Percentiles rank a stretch among this genome's conserved stretches.
Conservation (phyloP, 2,888 invertebrate species). For the Dryocosmus kuriphilus region DNA sequence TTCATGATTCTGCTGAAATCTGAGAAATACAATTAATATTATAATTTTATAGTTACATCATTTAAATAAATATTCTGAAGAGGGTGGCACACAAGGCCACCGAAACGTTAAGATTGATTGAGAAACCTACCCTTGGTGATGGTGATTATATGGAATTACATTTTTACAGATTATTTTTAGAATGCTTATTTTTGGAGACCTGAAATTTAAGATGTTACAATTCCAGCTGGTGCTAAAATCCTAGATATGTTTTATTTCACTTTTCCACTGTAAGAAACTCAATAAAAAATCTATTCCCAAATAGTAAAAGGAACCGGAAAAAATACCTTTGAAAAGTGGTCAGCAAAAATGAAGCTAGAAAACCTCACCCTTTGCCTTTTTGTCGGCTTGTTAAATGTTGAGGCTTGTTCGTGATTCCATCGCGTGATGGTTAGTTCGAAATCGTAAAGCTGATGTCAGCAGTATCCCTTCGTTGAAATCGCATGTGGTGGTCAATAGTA, state of each 20-base stretch:
- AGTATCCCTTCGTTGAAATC: neutral
- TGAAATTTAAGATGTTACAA: too few relatives aligned
- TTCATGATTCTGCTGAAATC: too few relatives aligned
- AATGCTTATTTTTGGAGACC: too few relatives aligned
- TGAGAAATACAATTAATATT: too few relatives aligned
- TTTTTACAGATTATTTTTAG: too few relatives aligned
- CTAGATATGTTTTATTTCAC: neutral
- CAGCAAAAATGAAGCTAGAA: neutral
- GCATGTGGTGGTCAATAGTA: constrained; percentile 1
- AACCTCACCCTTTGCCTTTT: neutral
- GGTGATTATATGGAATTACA: too few relatives aligned
- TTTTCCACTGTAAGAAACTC: neutral
- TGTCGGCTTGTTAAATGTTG: neutral
- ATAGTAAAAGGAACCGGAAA: neutral
- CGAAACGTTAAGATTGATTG: too few relatives aligned
- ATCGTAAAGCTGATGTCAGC: neutral
- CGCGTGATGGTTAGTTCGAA: neutral
- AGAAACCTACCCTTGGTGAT: too few relatives aligned
- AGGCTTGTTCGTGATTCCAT: neutral
- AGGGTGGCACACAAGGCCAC: too few relatives aligned
- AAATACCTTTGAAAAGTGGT: neutral
- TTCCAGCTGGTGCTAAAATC: too few relatives aligned
- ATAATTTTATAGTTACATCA: too few relatives aligned
- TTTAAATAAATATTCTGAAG: too few relatives aligned
- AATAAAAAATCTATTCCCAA: neutral